Percentiles rank a stretch among this genome's conserved stretches.
These are phyloP conservation scores for Axea sp. DNA, from an alignment of 2,888 invertebrate genomes.

Conservation along the genomic window DNA sequence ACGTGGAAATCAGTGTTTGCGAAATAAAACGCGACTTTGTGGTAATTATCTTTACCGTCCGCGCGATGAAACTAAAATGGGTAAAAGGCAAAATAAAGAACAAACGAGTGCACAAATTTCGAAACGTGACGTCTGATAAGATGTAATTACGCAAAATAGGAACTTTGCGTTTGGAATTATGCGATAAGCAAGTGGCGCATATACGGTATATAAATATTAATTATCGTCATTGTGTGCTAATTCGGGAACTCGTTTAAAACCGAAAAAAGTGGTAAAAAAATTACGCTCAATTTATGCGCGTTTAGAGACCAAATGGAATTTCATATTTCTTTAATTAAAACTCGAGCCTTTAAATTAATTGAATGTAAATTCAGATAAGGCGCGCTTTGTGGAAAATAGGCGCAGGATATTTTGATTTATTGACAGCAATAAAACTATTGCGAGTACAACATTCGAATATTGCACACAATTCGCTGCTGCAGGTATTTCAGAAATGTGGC, in stretches of 20 bases:
- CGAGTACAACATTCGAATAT: neutral
- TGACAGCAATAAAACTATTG: neutral
- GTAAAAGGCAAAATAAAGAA: neutral
- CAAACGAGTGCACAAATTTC: conserved; percentile 4
- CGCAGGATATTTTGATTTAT: neutral
- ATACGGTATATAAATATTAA: conserved; percentile 21
- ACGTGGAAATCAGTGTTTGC: too few species aligned
- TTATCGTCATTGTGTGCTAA: conserved; percentile 30
- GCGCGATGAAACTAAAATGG: too few species aligned
- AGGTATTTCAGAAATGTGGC: conserved; percentile 7
- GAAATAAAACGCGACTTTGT: neutral
- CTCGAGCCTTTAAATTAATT: neutral
- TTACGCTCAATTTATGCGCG: neutral
- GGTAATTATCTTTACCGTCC: neutral
- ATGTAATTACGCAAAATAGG: conserved; percentile 16
- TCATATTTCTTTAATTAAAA: conserved; percentile 5
- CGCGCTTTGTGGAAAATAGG: too few species aligned
- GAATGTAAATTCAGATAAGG: too few species aligned
- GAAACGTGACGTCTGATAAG: conserved; percentile 16
- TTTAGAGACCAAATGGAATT: neutral
- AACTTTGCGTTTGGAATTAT: conserved; percentile 1
- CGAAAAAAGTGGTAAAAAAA: neutral
- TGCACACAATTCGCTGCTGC: neutral
- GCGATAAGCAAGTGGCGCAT: conserved; percentile 21
- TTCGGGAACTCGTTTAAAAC: conserved; percentile 9